These are phyloP conservation scores for Cossypha niveicapilla DNA, from an alignment of 2,797 vertebrate species.

Conservation along the genomic window DNA sequence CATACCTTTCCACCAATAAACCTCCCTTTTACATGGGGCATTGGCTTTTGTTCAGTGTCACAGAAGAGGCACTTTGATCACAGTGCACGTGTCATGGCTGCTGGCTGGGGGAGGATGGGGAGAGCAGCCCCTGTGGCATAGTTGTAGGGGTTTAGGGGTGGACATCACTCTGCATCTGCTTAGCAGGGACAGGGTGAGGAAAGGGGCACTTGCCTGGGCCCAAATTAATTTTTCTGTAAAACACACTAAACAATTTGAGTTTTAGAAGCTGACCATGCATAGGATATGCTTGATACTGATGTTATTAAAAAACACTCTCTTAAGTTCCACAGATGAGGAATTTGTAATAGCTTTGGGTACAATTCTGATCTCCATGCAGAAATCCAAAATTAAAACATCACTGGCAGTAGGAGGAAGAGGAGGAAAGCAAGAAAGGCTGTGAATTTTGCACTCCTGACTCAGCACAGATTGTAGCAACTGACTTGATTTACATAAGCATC, in stretches of 20 bases:
- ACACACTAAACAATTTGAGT: background rate
- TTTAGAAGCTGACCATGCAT: background rate
- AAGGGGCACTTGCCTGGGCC: background rate
- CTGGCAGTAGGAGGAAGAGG: background rate
- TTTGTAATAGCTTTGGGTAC: background rate
- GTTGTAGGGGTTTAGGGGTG: accelerated
- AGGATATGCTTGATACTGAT: background rate
- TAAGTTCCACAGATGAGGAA: background rate
- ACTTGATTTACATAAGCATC: background rate
- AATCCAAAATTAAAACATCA: background rate
- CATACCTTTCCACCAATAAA: conserved; percentile 5
- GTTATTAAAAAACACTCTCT: background rate
- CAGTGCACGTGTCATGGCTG: accelerated
- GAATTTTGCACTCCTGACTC: background rate
- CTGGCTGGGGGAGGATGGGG: background rate
- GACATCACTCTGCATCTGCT: background rate
- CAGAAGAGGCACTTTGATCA: background rate
- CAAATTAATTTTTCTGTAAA: background rate
- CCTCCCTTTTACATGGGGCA: background rate
- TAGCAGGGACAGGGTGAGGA: background rate
- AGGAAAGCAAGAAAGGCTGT: background rate
- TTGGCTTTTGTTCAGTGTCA: background rate
- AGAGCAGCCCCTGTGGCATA: background rate
- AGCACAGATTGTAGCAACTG: background rate
- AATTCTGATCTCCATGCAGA: background rate